Evolutionary conservation across 1,140 invertebrate genomes (phyloP), one percentile per base, ranked within the genome.

Genomic region (Lethocerus indicus): DNA sequence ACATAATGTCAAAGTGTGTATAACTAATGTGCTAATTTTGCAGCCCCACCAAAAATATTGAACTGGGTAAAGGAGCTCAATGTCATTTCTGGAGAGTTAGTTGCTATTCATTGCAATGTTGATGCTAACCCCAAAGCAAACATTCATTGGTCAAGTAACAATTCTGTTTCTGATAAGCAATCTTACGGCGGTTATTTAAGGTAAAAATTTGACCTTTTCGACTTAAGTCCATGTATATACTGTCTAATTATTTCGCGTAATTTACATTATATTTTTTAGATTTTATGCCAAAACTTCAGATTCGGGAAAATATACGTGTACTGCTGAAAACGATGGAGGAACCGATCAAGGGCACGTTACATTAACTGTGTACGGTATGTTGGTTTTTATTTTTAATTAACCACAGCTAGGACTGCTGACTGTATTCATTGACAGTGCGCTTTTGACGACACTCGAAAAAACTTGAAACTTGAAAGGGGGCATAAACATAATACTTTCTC

Each of bases 291-390:
- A 45, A 12, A 12, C 42, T 35, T 9, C 25, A 27, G 57, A 58
- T 50, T 42, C 48, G 24, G 57, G 57, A 13, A 51, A 41, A 21
- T 58, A 58, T 35, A 53, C 42, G 7, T 58, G 57, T 46, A 47
- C 53, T 13, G 53, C 55, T 13, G 46, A 44, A 43, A 55, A 53
- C 27, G 44, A 40, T 29, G 47, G 28, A 29, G 53, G 52, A n/a
- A 36, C 35, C 20, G 50, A 47, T 26, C 23, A 42, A 28, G 47
- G 27, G 20, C 39, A 32, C 29, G 50, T 45, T 9, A 37, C 47
- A 1, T 42, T 52, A n/a, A 44, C 49, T 6, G 42, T 54, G 14
- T 28, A 36, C 37, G 47, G 47, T 49, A 23, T 20, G 3, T 28
- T 32, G 13, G 3, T n/a, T 27, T n/a, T 39, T 12, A 39, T 39